These are phyloP conservation scores for Sphaeramia orbicularis DNA, from an alignment of 2,797 vertebrate genomes.

Conservation along the genomic window DNA sequence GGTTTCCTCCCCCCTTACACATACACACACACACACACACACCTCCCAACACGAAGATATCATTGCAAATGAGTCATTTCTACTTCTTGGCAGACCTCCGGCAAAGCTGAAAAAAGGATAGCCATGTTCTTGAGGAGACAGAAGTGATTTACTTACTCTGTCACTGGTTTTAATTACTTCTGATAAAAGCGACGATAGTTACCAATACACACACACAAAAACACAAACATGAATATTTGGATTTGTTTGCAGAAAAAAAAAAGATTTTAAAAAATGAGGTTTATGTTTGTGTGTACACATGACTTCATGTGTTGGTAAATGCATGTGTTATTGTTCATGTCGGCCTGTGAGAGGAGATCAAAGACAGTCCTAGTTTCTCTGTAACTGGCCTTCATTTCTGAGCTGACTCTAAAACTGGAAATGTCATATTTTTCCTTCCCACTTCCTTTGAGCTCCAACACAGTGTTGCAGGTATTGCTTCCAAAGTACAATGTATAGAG, in stretches of 20 bases:
- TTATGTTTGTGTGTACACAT: slow-evolving; percentile 45
- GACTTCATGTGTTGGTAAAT: slow-evolving; percentile 60
- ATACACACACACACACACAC: too few species aligned
- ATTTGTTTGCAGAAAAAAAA: slow-evolving; percentile 5
- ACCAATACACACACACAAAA: background rate
- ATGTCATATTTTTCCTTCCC: slow-evolving; percentile 52
- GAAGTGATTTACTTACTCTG: slow-evolving; percentile 59
- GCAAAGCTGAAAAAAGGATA: slow-evolving; percentile 44
- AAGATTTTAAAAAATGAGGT: slow-evolving; percentile 35
- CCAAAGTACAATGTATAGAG: slow-evolving; percentile 9
- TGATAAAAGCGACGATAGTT: slow-evolving; percentile 40
- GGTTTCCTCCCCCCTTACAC: slow-evolving; percentile 52
- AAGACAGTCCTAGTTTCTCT: slow-evolving; percentile 55
- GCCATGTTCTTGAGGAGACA: slow-evolving; percentile 55
- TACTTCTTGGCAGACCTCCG: slow-evolving; percentile 67
- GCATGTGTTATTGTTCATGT: slow-evolving; percentile 57
- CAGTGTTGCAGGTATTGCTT: slow-evolving; percentile 62
- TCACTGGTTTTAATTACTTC: slow-evolving; percentile 57
- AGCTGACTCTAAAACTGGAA: slow-evolving; percentile 50
- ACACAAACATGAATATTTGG: slow-evolving; percentile 2
- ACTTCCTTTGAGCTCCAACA: slow-evolving; percentile 41
- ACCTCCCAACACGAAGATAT: slow-evolving; percentile 68
- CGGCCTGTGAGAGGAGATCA: slow-evolving; percentile 56
- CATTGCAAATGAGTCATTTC: slow-evolving; percentile 73
- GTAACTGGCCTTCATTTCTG: slow-evolving; percentile 61